phyloP scores from a whole-genome alignment of 2,888 invertebrate species.

The Ectropis crepuscularia region DNA sequence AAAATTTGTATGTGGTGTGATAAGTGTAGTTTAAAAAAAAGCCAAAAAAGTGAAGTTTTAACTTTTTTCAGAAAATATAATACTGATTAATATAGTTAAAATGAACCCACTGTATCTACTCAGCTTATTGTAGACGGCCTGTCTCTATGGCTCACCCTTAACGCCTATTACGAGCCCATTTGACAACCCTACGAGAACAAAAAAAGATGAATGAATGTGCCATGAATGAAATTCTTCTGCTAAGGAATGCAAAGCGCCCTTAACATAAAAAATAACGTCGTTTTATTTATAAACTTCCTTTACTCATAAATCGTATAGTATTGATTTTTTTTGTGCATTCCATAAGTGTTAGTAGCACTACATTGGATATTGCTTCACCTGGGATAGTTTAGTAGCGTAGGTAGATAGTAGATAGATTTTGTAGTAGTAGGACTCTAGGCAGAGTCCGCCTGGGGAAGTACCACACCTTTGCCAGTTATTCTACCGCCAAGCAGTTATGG shows the following conservation, averaged over 20 bases:
- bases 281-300: conserved; percentile 67
- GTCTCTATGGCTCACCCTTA: conserved; percentile 69
- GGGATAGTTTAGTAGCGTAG: neutral
- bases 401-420: too few relatives aligned
- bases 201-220: conserved; percentile 66
- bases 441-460: too few relatives aligned
- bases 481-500: too few relatives aligned
- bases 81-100: neutral
- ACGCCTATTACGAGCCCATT: conserved; percentile 56
- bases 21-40: too few relatives aligned
- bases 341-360: conserved; percentile 6
- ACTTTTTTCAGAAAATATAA: too few relatives aligned
- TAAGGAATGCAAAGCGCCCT: conserved; percentile 68
- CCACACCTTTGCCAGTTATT: too few relatives aligned
- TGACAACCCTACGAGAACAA: conserved; percentile 61
- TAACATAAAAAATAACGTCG: conserved; percentile 57
- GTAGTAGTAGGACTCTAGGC: too few relatives aligned
- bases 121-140: conserved; percentile 70
- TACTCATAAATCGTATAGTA: conserved; percentile 56
- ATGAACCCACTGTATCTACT: conserved; percentile 57
- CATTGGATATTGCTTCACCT: neutral
- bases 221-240: conserved; percentile 78
- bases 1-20: too few relatives aligned
- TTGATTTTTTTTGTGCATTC: conserved; percentile 21
- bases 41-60: too few relatives aligned